Conservation (phyloP, 1,140 invertebrate genomes). For the Arctopsyche grandis region DNA sequence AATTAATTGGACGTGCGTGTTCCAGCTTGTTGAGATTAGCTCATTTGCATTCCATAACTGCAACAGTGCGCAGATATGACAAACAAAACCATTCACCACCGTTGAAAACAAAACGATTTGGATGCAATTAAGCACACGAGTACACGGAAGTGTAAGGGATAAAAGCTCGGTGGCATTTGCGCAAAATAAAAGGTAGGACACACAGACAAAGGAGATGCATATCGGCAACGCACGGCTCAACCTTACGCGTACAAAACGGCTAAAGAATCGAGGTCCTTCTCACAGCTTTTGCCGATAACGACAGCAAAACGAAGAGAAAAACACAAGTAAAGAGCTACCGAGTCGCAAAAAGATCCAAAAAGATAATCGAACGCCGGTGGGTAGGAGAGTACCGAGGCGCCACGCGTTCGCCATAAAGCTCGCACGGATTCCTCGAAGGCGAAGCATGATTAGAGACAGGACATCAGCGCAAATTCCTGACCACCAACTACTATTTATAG, state of each 20-base stretch:
- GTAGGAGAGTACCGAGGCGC: background rate
- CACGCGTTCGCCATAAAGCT: constrained; percentile 3
- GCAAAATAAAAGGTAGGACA: background rate
- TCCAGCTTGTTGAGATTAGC: background rate
- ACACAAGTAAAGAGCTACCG: background rate
- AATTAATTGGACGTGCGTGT: constrained; percentile 15
- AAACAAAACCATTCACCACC: background rate
- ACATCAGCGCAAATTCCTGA: constrained; percentile 25
- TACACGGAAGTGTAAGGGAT: no score
- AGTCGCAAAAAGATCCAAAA: background rate
- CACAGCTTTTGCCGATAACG: background rate
- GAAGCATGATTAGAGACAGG: background rate
- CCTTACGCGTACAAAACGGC: background rate
- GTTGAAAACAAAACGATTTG: no score
- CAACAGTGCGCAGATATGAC: background rate
- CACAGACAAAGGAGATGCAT: background rate
- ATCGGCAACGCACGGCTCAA: background rate
- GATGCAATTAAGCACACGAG: no score
- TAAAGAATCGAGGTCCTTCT: background rate
- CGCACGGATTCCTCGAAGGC: background rate
- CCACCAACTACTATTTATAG: constrained; percentile 45
- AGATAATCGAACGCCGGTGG: background rate
- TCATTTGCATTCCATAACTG: constrained; percentile 15
- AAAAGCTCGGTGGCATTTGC: background rate
- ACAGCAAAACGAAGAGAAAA: background rate